A percentile compares a stretch with the other conserved stretches of the same genome.
Evolutionary conservation across 1,140 invertebrate species (phyloP).

Genomic region (Solenopsis fugax): DNA sequence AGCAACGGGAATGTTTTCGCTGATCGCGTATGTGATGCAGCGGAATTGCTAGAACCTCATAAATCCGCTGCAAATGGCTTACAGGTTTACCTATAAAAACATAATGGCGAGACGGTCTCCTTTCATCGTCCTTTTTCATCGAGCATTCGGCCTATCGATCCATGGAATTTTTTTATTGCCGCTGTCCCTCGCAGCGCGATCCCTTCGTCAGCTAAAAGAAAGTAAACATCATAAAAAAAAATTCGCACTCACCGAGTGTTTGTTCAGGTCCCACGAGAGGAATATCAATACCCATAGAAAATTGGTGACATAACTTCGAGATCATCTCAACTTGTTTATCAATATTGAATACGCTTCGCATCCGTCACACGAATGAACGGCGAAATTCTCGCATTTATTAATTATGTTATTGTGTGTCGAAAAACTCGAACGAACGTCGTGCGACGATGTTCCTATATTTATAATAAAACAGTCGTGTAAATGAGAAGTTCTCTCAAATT

Average conservation of each 20-base stretch:
- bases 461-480: not conserved
- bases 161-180: constrained; percentile 56
- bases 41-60: constrained; percentile 37
- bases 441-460: not conserved
- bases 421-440: not conserved
- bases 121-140: constrained; percentile 24
- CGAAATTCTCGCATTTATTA: not conserved
- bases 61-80: constrained; percentile 37
- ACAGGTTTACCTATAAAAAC: constrained; percentile 35
- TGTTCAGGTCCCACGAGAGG: constrained; percentile 48
- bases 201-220: constrained; percentile 56
- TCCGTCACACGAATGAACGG: not conserved
- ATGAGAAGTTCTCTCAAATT: constrained; percentile 10
- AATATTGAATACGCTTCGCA: not conserved
- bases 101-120: constrained; percentile 39
- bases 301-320: constrained; percentile 38
- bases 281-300: constrained; percentile 18
- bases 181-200: constrained; percentile 23
- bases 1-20: constrained; percentile 24
- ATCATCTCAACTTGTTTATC: constrained; percentile 12
- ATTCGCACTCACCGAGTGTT: constrained; percentile 55
- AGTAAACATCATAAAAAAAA: constrained; percentile 54
- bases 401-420: not conserved
- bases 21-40: constrained; percentile 2
- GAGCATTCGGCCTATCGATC: constrained; percentile 56